These are phyloP conservation scores for Dicerorhinus sumatrensis DNA, from an alignment of 2,113 vertebrate species.

Conservation along the genomic window DNA sequence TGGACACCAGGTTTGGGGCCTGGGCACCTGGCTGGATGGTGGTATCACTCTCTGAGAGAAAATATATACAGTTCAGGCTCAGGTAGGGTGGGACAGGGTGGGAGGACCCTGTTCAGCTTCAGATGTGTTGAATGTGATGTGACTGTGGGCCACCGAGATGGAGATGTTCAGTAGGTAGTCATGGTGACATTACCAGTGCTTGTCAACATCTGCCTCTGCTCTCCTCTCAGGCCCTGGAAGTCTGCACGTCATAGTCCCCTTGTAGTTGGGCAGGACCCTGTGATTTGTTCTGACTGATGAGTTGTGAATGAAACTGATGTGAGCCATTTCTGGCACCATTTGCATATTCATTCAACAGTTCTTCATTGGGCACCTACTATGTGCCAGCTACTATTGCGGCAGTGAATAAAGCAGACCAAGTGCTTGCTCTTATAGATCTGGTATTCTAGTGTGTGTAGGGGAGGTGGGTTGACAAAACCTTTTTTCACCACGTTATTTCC, in stretches of 20 bases:
- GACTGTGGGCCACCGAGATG: accelerated
- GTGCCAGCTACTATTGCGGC: not conserved
- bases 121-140: not conserved
- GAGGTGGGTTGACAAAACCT: not conserved
- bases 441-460: not conserved
- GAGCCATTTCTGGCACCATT: not conserved
- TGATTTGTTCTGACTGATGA: not conserved
- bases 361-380: not conserved
- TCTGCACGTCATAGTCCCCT: not conserved
- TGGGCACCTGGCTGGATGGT: not conserved
- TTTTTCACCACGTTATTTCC: not conserved
- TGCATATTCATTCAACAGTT: not conserved
- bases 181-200: not conserved
- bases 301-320: not conserved
- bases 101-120: not conserved
- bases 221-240: not conserved
- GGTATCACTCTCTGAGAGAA: not conserved
- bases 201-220: not conserved
- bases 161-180: not conserved
- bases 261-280: accelerated
- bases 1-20: not conserved
- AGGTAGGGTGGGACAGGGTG: not conserved
- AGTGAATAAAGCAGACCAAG: not conserved
- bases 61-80: not conserved
- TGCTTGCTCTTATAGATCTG: not conserved